A percentile compares a stretch with the other conserved stretches of the same genome.
Conservation (phyloP, 2,888 invertebrate genomes). For the Aphodius sticticus region DNA sequence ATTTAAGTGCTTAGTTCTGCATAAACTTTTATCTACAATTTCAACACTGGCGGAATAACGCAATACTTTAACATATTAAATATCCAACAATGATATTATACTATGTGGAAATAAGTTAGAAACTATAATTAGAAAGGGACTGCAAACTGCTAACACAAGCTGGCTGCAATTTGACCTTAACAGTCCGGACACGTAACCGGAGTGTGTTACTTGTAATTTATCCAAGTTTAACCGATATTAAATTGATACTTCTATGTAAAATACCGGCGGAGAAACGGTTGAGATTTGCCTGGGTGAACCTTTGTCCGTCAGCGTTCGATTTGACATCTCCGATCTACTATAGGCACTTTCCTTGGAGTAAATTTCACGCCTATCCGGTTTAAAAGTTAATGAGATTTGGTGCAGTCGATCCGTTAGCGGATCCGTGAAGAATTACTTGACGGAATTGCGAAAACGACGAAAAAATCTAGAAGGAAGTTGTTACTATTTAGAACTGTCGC, state of each 20-base stretch:
- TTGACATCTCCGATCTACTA: neutral
- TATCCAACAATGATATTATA: constrained; percentile 4
- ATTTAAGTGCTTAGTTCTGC: neutral
- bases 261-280: neutral
- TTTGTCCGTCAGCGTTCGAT: neutral
- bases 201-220: neutral
- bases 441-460: neutral
- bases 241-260: neutral
- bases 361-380: neutral
- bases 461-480: neutral
- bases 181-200: neutral
- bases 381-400: neutral
- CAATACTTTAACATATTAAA: neutral
- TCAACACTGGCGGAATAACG: neutral
- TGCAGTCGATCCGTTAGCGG: neutral
- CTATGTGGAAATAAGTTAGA: neutral
- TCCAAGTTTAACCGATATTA: neutral
- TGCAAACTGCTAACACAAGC: neutral
- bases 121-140: constrained; percentile 4
- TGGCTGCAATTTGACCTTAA: neutral
- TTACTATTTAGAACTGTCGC: neutral
- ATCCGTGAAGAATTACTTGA: neutral
- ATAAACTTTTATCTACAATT: neutral
- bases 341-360: neutral
- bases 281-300: too few relatives aligned